phyloP scores from a whole-genome alignment of 2,888 invertebrate genomes.

The Apodemia zela region DNA sequence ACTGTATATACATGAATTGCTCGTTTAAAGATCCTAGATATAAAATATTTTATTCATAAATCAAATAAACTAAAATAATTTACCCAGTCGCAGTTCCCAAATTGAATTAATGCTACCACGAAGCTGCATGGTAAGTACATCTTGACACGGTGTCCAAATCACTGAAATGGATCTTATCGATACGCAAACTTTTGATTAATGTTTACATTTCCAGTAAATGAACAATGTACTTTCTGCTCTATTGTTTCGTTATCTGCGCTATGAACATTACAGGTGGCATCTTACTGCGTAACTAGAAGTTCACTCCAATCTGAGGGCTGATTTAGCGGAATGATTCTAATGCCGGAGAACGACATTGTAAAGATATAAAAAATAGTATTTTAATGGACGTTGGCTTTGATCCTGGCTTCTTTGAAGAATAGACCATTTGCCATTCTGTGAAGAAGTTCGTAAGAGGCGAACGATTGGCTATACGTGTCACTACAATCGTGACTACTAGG shows the following conservation, averaged over 20 bases:
- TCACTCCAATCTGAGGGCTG: neutral
- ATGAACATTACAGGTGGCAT: constrained; percentile 3
- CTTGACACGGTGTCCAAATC: neutral
- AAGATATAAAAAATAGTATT: too few relatives aligned
- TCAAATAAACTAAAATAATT: constrained; percentile 23
- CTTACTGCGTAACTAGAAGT: neutral
- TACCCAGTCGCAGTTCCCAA: constrained; percentile 42
- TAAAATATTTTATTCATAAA: constrained; percentile 17
- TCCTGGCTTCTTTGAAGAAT: too few relatives aligned
- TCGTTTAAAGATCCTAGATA: too few relatives aligned
- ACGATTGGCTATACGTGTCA: too few relatives aligned
- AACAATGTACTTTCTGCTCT: neutral
- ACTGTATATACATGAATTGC: too few relatives aligned
- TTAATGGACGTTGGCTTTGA: too few relatives aligned
- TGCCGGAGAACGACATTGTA: too few relatives aligned
- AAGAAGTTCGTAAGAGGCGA: too few relatives aligned
- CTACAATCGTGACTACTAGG: too few relatives aligned
- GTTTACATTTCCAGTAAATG: constrained; percentile 2
- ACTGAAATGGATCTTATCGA: neutral
- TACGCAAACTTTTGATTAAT: neutral
- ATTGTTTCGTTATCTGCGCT: constrained; percentile 11
- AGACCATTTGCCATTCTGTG: too few relatives aligned
- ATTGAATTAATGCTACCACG: constrained; percentile 34
- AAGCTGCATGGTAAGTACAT: constrained; percentile 33
- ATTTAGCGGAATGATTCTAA: too few relatives aligned